Evolutionary conservation across 2,113 vertebrate species (phyloP).

Genomic region (Micronycteris hirsuta): DNA sequence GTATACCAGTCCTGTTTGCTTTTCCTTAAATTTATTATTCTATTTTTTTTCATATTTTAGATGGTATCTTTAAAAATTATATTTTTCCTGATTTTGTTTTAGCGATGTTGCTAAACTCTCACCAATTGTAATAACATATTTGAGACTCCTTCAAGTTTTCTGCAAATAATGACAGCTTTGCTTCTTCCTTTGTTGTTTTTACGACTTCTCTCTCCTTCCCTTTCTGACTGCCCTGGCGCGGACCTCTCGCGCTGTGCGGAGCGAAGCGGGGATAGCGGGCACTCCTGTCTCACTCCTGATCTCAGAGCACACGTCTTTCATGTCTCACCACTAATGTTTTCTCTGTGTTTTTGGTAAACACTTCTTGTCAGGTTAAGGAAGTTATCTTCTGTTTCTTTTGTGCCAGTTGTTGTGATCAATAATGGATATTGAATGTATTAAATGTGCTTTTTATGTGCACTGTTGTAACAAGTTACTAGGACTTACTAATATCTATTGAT

Average conservation of each 20-base stretch:
- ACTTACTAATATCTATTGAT: neutral
- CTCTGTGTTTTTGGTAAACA: neutral
- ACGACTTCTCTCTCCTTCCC: neutral
- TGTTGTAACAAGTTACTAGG: neutral
- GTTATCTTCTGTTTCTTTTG: constrained; percentile 12
- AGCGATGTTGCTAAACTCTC: neutral
- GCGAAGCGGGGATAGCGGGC: neutral
- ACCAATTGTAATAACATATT: neutral
- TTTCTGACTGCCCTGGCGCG: neutral
- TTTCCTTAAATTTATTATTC: constrained; percentile 16
- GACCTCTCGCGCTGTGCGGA: neutral
- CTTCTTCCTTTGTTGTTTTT: neutral
- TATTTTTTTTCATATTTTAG: constrained; percentile 33
- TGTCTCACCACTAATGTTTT: constrained; percentile 17
- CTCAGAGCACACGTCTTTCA: neutral
- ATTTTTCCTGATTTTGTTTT: neutral
- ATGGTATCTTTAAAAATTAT: neutral
- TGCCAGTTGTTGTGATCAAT: neutral
- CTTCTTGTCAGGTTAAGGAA: constrained; percentile 2
- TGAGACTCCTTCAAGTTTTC: constrained; percentile 18
- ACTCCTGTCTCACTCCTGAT: neutral
- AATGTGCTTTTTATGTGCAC: neutral
- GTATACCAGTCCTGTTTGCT: neutral
- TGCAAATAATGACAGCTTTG: neutral
- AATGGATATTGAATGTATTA: neutral